phyloP scores from a whole-genome alignment of 2,888 invertebrate genomes.

The Drosophila testacea region DNA sequence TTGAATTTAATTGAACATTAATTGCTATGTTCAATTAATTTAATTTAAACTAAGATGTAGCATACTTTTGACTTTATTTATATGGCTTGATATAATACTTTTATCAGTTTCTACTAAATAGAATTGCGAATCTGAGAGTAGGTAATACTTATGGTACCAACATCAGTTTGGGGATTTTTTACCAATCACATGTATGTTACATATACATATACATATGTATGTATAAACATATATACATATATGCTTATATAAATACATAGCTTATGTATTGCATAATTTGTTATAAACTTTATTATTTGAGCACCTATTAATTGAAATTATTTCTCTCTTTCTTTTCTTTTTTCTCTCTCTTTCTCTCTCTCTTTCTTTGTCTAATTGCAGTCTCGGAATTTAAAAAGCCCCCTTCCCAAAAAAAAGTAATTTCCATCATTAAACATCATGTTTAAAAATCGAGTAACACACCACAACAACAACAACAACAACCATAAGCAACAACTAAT shows the following conservation, averaged over 20 bases:
- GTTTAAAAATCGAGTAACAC: conserved; percentile 29
- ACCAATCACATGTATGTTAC: too few relatives aligned
- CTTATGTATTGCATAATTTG: background rate
- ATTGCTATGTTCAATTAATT: too few relatives aligned
- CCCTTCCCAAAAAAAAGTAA: conserved; percentile 29
- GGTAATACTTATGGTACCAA: too few relatives aligned
- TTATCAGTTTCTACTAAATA: too few relatives aligned
- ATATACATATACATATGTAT: too few relatives aligned
- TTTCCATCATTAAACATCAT: conserved; percentile 33
- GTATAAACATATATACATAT: too few relatives aligned
- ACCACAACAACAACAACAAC: conserved; percentile 16
- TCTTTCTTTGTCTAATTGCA: conserved; percentile 71
- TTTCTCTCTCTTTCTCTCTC: conserved; percentile 22
- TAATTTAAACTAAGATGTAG: too few relatives aligned
- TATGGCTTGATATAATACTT: too few relatives aligned
- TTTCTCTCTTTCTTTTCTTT: background rate
- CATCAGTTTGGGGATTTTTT: too few relatives aligned
- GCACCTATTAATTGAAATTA: background rate
- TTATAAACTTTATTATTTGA: background rate
- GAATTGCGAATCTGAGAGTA: too few relatives aligned
- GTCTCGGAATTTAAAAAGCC: conserved; percentile 79
- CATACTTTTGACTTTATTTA: too few relatives aligned
- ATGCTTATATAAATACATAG: background rate
- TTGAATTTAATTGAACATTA: too few relatives aligned
- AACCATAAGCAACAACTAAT: conserved; percentile 6